phyloP scores from a whole-genome alignment of 1,140 invertebrate species.

The Drosophila chauvacae region DNA sequence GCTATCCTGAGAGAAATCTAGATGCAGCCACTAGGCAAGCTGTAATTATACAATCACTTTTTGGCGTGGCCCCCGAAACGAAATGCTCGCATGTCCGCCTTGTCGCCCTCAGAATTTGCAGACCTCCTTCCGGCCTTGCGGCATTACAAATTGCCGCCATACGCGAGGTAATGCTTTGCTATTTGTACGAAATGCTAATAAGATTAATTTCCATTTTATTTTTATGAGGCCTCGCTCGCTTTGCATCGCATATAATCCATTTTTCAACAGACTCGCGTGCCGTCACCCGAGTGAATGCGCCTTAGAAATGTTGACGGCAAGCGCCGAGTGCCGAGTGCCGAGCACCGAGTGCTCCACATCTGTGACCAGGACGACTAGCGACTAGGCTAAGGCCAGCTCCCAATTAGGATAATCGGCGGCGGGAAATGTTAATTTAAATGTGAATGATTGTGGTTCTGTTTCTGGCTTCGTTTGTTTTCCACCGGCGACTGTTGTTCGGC shows the following conservation, averaged over 20 bases:
- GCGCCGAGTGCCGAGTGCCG: neutral
- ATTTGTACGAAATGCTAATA: constrained; percentile 83
- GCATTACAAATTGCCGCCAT: constrained; percentile 75
- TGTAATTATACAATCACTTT: constrained; percentile 67
- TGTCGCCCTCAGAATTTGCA: constrained; percentile 4
- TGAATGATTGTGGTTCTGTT: constrained; percentile 73
- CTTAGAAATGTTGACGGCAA: neutral
- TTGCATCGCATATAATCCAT: constrained; percentile 55
- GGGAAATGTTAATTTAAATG: constrained; percentile 84
- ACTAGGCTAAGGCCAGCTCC: constrained; percentile 49
- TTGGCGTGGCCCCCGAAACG: constrained; percentile 30
- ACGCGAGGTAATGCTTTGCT: constrained; percentile 67
- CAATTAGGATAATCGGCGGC: constrained; percentile 81
- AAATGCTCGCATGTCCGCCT: constrained; percentile 39
- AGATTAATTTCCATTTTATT: constrained; percentile 74
- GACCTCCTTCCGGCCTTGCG: constrained; percentile 10
- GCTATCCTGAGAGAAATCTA: constrained; percentile 17
- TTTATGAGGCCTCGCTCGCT: constrained; percentile 38
- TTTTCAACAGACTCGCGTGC: constrained; percentile 71
- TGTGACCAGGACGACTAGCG: constrained; percentile 12
- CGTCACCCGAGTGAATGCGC: constrained; percentile 30
- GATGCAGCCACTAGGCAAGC: neutral
- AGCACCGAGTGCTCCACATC: constrained; percentile 45
- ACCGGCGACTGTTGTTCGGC: constrained; percentile 8
- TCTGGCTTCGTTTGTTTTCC: neutral